Evolutionary conservation across 2,113 vertebrate genomes (phyloP), one percentile per base, ranked within the genome.

Genomic region (Caretta caretta): DNA sequence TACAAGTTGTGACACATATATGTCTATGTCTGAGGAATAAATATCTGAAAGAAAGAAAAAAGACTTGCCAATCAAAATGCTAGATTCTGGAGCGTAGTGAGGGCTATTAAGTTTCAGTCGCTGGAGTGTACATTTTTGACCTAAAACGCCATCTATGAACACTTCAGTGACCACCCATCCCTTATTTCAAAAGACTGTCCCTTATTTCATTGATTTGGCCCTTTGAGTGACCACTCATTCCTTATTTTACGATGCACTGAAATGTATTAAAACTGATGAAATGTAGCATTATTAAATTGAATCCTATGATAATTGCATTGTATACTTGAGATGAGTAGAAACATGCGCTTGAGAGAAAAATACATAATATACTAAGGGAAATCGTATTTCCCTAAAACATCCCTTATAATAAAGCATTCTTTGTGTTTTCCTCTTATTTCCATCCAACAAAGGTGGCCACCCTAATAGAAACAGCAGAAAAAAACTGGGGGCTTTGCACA

Each of bases 141-240:
- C 82, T 75, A 87, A 93, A 86, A 97, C 88, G 7, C 13, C 76
- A 80, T 69, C n/a, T 89, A 42, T 89, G 96, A 96, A 94, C 91
- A 88, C 25, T 62, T 13, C 25, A 12, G 14, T 65, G 62, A n/a
- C 31, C 31, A 65, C 16, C 31, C 31, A 65, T 19, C 62, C 12
- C 62, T 65, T 35, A 17, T 65, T 35, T 65, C 31, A 65, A 65
- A 29, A 29, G 57, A 31, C 12, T 62, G 29, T 31, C 12, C 29
- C 29, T 31, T 62, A 31, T 59, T 59, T 59, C 29, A 62, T 6
- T 62, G 59, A 62, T 59, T 59, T 59, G 57, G 57, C 59, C 25
- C 12, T 62, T 31, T 31, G 10, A 6, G 12, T 35, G 59, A 31
- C 29, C 59, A 14, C 59, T 29, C 29, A 31, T 35, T 31, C 59